Evolutionary conservation across 1,140 invertebrate species (phyloP).

Genomic region (Triops longicaudatus): DNA sequence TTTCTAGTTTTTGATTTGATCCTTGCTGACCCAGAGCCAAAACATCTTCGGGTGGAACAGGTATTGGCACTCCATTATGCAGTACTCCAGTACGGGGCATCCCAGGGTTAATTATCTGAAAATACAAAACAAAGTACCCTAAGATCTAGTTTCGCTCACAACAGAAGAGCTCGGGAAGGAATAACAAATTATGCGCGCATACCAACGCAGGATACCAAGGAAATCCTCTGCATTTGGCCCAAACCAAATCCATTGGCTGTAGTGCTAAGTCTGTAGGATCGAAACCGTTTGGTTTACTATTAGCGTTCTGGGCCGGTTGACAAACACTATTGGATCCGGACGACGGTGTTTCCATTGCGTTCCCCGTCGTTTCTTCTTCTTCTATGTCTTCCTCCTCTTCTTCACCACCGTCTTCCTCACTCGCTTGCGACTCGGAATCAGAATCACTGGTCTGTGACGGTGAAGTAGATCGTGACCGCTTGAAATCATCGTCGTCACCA

Average conservation of each 20-base stretch:
- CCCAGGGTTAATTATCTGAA: constrained; percentile 80
- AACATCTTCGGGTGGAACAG: constrained; percentile 84
- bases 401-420: constrained; percentile 34
- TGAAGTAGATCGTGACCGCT: constrained; percentile 19
- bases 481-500: constrained; percentile 29
- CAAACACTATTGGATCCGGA: constrained; percentile 24
- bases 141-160: neutral
- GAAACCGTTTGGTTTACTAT: constrained; percentile 39
- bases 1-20: constrained; percentile 69
- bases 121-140: constrained; percentile 22
- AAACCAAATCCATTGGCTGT: constrained; percentile 82
- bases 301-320: constrained; percentile 29
- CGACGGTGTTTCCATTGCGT: constrained; percentile 21
- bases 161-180: neutral
- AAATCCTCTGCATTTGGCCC: constrained; percentile 93
- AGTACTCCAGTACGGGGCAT: constrained; percentile 80
- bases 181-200: constrained; percentile 29
- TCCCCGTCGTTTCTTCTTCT: constrained; percentile 31
- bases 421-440: constrained; percentile 28
- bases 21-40: constrained; percentile 44
- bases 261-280: constrained; percentile 66
- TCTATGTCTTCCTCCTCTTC: constrained; percentile 36
- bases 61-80: constrained; percentile 86
- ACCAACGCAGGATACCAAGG: constrained; percentile 91
- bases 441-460: constrained; percentile 33